These are phyloP conservation scores for Electrophaes corylata DNA, from an alignment of 2,888 invertebrate genomes.

Conservation along the genomic window DNA sequence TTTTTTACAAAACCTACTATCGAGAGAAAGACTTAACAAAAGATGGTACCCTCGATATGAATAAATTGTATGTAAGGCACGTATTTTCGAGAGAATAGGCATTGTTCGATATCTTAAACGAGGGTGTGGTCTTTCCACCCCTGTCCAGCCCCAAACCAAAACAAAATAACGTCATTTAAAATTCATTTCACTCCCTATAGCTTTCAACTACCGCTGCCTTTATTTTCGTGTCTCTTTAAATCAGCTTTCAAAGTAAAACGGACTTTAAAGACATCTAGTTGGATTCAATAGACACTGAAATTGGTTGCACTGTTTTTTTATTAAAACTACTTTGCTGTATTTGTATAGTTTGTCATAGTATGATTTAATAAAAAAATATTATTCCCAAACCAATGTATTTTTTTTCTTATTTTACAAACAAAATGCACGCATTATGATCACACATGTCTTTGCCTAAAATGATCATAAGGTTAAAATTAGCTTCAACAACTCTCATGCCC, in stretches of 20 bases:
- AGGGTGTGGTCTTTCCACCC: slow-evolving; percentile 14
- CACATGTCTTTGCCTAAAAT: no score
- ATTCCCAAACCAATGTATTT: no score
- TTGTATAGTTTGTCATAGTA: no score
- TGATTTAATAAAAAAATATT: no score
- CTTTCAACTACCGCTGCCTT: slow-evolving; percentile 7
- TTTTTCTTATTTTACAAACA: no score
- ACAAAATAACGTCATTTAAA: slow-evolving; percentile 54
- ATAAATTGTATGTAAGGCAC: slow-evolving; percentile 9
- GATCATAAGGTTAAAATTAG: no score
- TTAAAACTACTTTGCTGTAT: neutral
- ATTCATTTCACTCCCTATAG: slow-evolving; percentile 50
- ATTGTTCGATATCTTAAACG: slow-evolving; percentile 19
- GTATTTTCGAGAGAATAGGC: slow-evolving; percentile 21
- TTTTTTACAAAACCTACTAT: no score
- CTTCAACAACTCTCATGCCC: no score
- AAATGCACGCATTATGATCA: no score
- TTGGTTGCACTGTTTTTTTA: neutral
- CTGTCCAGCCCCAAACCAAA: slow-evolving; percentile 30
- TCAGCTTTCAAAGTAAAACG: neutral
- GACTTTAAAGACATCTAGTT: neutral
- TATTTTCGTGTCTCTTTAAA: slow-evolving; percentile 1
- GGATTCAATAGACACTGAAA: neutral
- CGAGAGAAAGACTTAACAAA: neutral
- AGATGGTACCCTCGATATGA: neutral